Evolutionary conservation across 1,140 invertebrate genomes (phyloP).

Genomic region (Pseudomyrmex gracilis): DNA sequence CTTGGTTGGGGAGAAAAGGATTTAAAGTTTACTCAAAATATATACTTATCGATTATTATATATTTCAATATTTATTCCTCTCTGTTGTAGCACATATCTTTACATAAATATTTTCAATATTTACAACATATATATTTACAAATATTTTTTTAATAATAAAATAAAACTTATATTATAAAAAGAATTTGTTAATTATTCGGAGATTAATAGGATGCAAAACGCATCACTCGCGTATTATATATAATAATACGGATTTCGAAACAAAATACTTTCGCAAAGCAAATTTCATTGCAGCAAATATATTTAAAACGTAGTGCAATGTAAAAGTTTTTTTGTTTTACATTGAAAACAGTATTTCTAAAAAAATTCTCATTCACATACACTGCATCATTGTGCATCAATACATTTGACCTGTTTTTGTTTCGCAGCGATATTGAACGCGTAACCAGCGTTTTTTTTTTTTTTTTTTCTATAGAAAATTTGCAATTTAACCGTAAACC

Average conservation of each 20-base stretch:
- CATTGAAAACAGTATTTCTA: neutral
- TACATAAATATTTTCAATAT: no score
- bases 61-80: no score
- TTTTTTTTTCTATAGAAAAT: neutral
- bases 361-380: conserved; percentile 21
- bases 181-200: no score
- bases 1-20: neutral
- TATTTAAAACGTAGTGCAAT: neutral
- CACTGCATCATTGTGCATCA: neutral
- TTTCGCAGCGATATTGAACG: neutral
- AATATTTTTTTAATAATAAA: no score
- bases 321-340: neutral
- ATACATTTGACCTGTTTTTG: conserved; percentile 3
- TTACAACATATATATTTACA: no score
- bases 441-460: conserved; percentile 1
- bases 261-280: no score
- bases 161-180: no score
- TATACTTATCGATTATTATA: no score
- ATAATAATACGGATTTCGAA: no score
- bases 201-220: no score
- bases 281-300: conserved; percentile 1
- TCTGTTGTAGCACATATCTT: no score
- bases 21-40: neutral
- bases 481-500: conserved; percentile 2
- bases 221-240: no score